phyloP scores from a whole-genome alignment of 2,888 invertebrate species.

The Drosophila meridiana region DNA sequence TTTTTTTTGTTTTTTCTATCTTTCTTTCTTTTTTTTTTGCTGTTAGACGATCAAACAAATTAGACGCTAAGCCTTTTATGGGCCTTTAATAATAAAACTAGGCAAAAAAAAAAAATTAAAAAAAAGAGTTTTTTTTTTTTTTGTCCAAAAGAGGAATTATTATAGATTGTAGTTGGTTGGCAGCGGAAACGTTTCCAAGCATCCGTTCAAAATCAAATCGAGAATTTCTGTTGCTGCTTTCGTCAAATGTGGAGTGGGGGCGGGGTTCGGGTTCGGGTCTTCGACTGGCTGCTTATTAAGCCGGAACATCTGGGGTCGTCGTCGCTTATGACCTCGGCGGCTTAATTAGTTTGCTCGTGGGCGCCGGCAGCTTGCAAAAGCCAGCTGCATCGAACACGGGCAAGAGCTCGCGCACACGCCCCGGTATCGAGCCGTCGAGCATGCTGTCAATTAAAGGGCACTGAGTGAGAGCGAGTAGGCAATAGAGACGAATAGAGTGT shows the following conservation, averaged over 20 bases:
- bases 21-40: constrained; percentile 52
- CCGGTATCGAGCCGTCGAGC: constrained; percentile 89
- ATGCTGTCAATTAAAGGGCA: constrained; percentile 85
- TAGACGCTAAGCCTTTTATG: constrained; percentile 73
- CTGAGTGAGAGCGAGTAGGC: constrained; percentile 2
- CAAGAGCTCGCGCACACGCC: constrained; percentile 90
- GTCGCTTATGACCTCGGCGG: constrained; percentile 85
- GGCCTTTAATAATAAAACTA: constrained; percentile 71
- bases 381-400: constrained; percentile 94
- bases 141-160: constrained; percentile 69
- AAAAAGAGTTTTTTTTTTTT: constrained; percentile 30
- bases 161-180: constrained; percentile 54
- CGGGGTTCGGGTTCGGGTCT: constrained; percentile 7
- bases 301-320: constrained; percentile 56
- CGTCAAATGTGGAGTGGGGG: constrained; percentile 11
- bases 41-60: constrained; percentile 79
- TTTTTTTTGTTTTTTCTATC: constrained; percentile 38
- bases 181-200: constrained; percentile 64
- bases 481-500: neutral
- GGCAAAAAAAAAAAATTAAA: constrained; percentile 39
- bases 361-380: constrained; percentile 93
- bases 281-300: constrained; percentile 39
- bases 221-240: constrained; percentile 23
- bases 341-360: constrained; percentile 91
- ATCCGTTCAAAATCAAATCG: constrained; percentile 56